phyloP scores from a whole-genome alignment of 2,113 vertebrate genomes.

The Apteryx owenii region DNA sequence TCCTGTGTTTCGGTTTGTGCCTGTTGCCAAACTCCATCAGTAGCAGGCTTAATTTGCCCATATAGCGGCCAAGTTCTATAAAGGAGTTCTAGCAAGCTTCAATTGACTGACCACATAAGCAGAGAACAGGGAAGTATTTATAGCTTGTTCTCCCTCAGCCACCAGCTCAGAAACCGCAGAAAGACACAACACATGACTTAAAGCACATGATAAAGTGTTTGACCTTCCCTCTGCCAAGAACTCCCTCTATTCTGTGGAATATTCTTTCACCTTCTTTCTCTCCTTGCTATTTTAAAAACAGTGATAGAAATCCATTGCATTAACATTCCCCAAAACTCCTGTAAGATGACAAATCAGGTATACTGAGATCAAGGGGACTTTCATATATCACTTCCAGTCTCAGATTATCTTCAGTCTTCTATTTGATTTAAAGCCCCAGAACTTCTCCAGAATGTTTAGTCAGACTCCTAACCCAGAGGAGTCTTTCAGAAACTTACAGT shows the following conservation, averaged over 20 bases:
- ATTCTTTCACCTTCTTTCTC: neutral
- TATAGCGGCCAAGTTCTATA: neutral
- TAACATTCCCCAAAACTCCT: neutral
- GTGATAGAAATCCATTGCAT: neutral
- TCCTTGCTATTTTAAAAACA: neutral
- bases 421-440: neutral
- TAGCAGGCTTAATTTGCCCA: neutral
- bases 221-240: neutral
- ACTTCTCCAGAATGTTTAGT: neutral
- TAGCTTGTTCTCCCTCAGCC: neutral
- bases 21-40: neutral
- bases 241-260: neutral
- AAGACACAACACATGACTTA: neutral
- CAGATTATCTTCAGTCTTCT: neutral
- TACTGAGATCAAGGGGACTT: neutral
- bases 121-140: constrained; percentile 15
- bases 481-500: neutral
- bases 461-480: neutral
- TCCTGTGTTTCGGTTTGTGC: neutral
- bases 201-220: neutral
- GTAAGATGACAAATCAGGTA: neutral
- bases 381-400: neutral
- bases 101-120: neutral
- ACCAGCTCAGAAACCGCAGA: constrained; percentile 35
- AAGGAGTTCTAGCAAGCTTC: neutral